A percentile compares a stretch with the other conserved stretches of the same genome.
Evolutionary conservation across 1,140 invertebrate genomes (phyloP).

Genomic region (Drosophila bocqueti): DNA sequence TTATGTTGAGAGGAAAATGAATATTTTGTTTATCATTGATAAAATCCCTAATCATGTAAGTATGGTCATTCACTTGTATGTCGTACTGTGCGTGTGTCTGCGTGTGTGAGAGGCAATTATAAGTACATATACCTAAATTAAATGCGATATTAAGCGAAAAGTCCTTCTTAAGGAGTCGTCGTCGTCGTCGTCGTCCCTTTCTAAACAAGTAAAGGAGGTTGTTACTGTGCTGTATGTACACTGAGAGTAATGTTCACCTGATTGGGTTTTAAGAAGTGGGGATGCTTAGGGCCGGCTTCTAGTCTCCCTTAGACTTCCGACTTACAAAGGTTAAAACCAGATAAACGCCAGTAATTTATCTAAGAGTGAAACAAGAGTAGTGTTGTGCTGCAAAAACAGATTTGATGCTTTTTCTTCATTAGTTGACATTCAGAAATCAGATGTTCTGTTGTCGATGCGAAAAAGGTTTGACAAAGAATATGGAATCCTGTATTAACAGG

Average conservation of each 20-base stretch:
- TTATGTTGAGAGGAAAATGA: slow-evolving; percentile 20
- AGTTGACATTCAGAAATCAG: too few relatives aligned
- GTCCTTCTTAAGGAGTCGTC: background rate
- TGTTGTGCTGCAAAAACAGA: too few relatives aligned
- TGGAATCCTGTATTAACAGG: too few relatives aligned
- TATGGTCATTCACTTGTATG: slow-evolving; percentile 23
- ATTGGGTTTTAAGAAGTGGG: too few relatives aligned
- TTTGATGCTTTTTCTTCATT: too few relatives aligned
- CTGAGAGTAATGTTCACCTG: background rate
- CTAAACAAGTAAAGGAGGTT: background rate
- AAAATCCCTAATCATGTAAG: slow-evolving; percentile 36
- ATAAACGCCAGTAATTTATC: background rate
- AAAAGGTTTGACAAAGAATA: too few relatives aligned
- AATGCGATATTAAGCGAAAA: slow-evolving; percentile 8
- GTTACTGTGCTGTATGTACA: background rate
- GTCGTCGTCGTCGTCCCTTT: background rate
- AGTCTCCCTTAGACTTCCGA: background rate
- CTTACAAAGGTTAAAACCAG: background rate
- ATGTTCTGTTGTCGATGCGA: too few relatives aligned
- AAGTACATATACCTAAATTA: slow-evolving; percentile 32
- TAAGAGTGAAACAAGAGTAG: too few relatives aligned
- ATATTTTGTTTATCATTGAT: slow-evolving; percentile 38
- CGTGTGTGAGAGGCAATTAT: slow-evolving; percentile 27
- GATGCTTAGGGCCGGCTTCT: background rate
- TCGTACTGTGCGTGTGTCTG: slow-evolving; percentile 7